phyloP scores from a whole-genome alignment of 2,888 invertebrate genomes.

The Periphyllus acericola region DNA sequence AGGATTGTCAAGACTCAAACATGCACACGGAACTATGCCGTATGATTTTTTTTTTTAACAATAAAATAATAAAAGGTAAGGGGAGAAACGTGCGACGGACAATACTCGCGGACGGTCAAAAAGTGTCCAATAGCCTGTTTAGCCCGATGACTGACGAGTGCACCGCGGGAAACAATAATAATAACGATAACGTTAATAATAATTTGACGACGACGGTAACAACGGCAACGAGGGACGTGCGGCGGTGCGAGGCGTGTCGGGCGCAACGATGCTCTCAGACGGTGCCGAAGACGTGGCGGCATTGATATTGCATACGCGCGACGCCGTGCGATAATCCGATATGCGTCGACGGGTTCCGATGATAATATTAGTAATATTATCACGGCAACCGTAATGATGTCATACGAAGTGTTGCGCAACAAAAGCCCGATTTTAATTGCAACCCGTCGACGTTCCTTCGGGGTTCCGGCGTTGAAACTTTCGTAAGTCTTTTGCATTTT shows the following conservation, averaged over 20 bases:
- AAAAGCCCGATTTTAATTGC: background rate
- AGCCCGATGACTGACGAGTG: no score
- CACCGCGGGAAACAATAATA: background rate
- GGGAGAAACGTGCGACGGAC: no score
- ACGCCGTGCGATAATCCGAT: constrained; percentile 44
- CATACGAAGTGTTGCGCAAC: background rate
- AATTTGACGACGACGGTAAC: background rate
- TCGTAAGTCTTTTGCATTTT: no score
- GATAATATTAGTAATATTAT: background rate
- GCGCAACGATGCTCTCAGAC: background rate
- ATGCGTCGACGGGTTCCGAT: background rate
- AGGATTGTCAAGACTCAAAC: no score
- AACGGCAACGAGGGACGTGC: background rate
- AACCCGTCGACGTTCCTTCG: background rate
- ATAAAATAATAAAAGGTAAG: no score
- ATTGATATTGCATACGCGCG: constrained; percentile 51
- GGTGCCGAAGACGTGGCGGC: background rate
- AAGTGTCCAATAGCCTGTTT: no score
- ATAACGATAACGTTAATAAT: background rate
- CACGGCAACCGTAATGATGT: background rate
- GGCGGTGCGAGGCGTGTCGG: background rate
- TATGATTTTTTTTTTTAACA: no score
- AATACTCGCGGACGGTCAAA: no score
- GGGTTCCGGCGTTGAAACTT: no score
- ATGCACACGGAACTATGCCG: no score